Base-by-base conservation (phyloP, 2,797 vertebrate species). In the Sebastiscus albofasciatus region DNA sequence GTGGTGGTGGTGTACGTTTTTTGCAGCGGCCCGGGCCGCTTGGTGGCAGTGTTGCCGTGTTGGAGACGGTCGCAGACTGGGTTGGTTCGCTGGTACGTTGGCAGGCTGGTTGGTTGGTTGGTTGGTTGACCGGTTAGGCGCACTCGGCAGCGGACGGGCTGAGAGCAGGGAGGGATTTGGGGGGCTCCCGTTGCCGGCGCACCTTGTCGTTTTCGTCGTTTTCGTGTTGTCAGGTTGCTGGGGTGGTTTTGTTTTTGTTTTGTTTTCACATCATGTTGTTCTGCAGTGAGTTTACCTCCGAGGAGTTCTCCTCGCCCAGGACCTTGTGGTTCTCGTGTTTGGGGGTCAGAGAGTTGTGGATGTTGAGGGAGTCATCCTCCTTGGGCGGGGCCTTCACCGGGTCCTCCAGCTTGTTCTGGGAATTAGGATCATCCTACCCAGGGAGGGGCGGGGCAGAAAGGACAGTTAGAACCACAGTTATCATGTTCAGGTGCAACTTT, bases 341-440 rank as follows among this genome's bases (percentile, higher is more conserved):
- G 94, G 97, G 97, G 27, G 97, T 98, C 93, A 97, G 96, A 58
- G 98, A 97, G 95, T 98, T 98, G 96, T 98, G 98, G 94, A 98
- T 97, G 95, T 97, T 98, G 39, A 98, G 97, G 0, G 97, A 93
- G 82, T 99, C 96, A 12, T 96, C 97, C 94, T 99, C 98, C 79
- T 97, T 97, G 87, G 97, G 96, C 83, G 97, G 96, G 90, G 97
- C 97, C 93, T 99, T 99, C 92, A 99, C 96, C 66, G 96, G 95
- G 88, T 99, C 98, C 96, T 98, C 97, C 94, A 98, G 95, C 95
- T 99, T 99, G 95, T 98, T 98, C 92, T 97, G 97, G 92, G 97
- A 96, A 68, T 94, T 93, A 80, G 97, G 94, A 88, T 97, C 96
- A 73, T 97, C 96, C 96, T 93, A 96, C 93, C 4, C 95, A 94